Percentiles rank a stretch among this genome's conserved stretches.
phyloP scores from a whole-genome alignment of 2,888 invertebrate genomes.

The Chymomyza procnemis region DNA sequence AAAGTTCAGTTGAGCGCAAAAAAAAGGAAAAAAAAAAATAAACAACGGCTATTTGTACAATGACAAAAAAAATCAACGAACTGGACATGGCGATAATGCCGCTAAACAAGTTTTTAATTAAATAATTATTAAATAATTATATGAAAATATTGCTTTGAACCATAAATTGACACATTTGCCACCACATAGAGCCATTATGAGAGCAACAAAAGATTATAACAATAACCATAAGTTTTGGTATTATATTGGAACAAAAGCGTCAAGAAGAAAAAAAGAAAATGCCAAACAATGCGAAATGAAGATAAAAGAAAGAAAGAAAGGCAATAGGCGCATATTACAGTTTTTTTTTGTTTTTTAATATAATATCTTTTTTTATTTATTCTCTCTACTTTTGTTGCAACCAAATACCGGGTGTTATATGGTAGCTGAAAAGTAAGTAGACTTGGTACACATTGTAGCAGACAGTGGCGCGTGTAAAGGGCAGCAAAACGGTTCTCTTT shows the following conservation, averaged over 20 bases:
- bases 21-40: neutral
- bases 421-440: conserved; percentile 14
- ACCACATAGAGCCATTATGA: neutral
- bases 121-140: neutral
- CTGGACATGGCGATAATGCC: neutral
- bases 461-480: conserved; percentile 4
- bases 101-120: neutral
- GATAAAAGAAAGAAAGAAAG: neutral
- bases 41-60: neutral
- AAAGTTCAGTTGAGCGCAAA: neutral
- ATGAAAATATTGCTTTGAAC: neutral
- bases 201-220: neutral
- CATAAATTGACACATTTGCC: neutral
- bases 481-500: too few species aligned
- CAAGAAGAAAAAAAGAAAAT: neutral
- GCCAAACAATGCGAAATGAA: neutral
- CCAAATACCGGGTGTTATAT: conserved; percentile 44
- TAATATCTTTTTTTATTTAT: neutral
- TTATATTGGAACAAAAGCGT: neutral
- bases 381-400: neutral
- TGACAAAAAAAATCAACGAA: neutral
- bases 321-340: neutral
- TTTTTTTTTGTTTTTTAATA: neutral
- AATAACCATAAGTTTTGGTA: neutral
- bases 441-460: conserved; percentile 12